These are phyloP conservation scores for Aspiorhynchus laticeps DNA, from an alignment of 2,113 vertebrate genomes.

Conservation along the genomic window DNA sequence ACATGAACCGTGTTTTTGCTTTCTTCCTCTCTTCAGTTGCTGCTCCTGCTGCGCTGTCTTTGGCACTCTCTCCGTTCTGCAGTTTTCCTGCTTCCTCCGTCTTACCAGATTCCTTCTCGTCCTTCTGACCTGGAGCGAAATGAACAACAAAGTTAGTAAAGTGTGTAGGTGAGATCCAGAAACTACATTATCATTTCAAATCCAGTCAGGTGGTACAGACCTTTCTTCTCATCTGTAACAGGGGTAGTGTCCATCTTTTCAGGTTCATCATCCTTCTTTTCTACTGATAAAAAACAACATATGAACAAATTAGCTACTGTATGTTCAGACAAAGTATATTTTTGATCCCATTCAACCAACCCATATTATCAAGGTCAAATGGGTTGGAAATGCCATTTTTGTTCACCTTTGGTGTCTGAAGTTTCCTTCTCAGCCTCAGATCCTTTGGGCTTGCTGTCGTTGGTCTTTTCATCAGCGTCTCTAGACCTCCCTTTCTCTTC, in stretches of 20 bases:
- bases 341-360: not conserved
- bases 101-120: constrained; percentile 80
- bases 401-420: constrained; percentile 79
- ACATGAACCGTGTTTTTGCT: constrained; percentile 94
- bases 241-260: constrained; percentile 62
- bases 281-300: constrained; percentile 43
- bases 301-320: not conserved
- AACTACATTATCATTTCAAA: not conserved
- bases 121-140: constrained; percentile 65
- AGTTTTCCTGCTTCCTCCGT: constrained; percentile 83
- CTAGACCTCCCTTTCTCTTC: constrained; percentile 48
- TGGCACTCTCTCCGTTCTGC: constrained; percentile 90
- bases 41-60: constrained; percentile 67
- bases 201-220: constrained; percentile 40
- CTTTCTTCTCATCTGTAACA: constrained; percentile 69
- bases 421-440: constrained; percentile 82
- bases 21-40: constrained; percentile 83
- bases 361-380: not conserved
- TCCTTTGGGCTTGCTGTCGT: constrained; percentile 63
- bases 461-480: constrained; percentile 68
- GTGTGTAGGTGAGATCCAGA: not conserved
- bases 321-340: not conserved
- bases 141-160: not conserved
- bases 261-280: constrained; percentile 69
- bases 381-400: constrained; percentile 41